These are phyloP conservation scores for Drosophila ironensis DNA, from an alignment of 1,140 invertebrate species.

Conservation along the genomic window DNA sequence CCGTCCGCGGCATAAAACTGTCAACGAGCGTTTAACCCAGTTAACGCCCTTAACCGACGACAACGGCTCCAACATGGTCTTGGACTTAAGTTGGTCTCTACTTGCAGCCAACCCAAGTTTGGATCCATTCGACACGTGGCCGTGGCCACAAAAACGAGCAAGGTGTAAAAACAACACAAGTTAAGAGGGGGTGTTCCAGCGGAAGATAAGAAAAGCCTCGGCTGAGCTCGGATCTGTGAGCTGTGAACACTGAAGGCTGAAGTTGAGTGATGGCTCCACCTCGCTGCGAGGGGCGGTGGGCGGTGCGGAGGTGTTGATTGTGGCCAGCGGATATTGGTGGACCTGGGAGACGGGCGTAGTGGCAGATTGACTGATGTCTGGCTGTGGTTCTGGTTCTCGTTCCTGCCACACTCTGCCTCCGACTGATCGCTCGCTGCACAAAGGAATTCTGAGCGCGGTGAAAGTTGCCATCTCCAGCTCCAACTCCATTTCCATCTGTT, in stretches of 20 bases:
- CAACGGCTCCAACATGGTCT: slow-evolving; percentile 11
- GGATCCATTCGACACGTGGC: slow-evolving; percentile 55
- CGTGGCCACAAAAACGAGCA: slow-evolving; percentile 45
- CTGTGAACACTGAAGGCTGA: slow-evolving; percentile 44
- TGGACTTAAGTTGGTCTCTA: slow-evolving; percentile 2
- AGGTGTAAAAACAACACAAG: slow-evolving; percentile 69
- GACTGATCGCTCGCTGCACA: slow-evolving; percentile 28
- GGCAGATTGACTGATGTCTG: slow-evolving; percentile 67
- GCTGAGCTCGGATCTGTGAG: no score
- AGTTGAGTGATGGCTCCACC: slow-evolving; percentile 64
- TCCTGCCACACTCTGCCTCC: slow-evolving; percentile 16
- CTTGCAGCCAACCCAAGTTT: slow-evolving; percentile 16
- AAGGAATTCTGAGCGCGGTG: slow-evolving; percentile 68
- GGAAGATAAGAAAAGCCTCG: no score
- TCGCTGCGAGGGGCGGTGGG: slow-evolving; percentile 30
- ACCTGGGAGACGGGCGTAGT: not conserved
- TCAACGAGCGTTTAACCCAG: slow-evolving; percentile 77
- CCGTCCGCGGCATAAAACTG: slow-evolving; percentile 63
- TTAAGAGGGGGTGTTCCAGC: not conserved
- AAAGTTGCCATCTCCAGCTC: slow-evolving; percentile 68
- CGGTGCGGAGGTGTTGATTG: slow-evolving; percentile 64
- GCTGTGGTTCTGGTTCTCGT: slow-evolving; percentile 25
- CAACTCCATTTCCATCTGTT: slow-evolving; percentile 5
- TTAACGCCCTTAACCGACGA: slow-evolving; percentile 69
- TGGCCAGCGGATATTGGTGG: slow-evolving; percentile 64